These are phyloP conservation scores for Camponotus fellah DNA, from an alignment of 2,888 invertebrate genomes.

Conservation along the genomic window DNA sequence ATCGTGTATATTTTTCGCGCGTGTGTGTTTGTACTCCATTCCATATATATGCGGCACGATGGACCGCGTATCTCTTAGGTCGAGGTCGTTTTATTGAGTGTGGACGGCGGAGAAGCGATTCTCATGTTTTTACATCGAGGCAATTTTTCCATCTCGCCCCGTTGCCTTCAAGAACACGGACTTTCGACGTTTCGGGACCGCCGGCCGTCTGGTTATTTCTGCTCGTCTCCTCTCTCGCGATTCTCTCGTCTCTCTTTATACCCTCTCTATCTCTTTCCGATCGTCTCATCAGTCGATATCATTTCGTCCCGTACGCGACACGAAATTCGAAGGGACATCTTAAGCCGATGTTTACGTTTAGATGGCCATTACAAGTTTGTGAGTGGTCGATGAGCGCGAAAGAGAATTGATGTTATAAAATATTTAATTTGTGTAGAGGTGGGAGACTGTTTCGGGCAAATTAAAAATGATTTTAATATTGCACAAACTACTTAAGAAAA, in stretches of 20 bases:
- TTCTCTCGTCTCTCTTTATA: slow-evolving; percentile 39
- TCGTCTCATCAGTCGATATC: slow-evolving; percentile 56
- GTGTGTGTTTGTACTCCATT: slow-evolving; percentile 47
- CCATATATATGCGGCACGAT: slow-evolving; percentile 64
- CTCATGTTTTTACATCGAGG: slow-evolving; percentile 86
- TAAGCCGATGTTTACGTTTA: slow-evolving; percentile 38
- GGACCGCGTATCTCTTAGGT: slow-evolving; percentile 75
- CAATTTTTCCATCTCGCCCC: slow-evolving; percentile 85
- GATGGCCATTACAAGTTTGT: slow-evolving; percentile 25
- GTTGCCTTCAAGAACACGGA: slow-evolving; percentile 81
- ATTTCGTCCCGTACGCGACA: slow-evolving; percentile 73
- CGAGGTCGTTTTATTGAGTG: slow-evolving; percentile 84
- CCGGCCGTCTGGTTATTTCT: slow-evolving; percentile 51
- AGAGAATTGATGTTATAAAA: background rate
- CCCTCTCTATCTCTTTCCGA: slow-evolving; percentile 19
- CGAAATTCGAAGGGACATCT: slow-evolving; percentile 70
- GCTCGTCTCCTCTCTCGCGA: slow-evolving; percentile 43
- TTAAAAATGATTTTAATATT: background rate
- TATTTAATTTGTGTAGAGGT: background rate
- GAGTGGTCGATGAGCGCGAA: background rate
- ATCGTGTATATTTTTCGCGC: slow-evolving; percentile 49
- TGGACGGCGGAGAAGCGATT: slow-evolving; percentile 82
- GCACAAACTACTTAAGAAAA: background rate
- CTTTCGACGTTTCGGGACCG: slow-evolving; percentile 74
- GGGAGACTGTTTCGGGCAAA: background rate